phyloP scores from a whole-genome alignment of 1,140 invertebrate genomes.

The Nixonia krombeini region DNA sequence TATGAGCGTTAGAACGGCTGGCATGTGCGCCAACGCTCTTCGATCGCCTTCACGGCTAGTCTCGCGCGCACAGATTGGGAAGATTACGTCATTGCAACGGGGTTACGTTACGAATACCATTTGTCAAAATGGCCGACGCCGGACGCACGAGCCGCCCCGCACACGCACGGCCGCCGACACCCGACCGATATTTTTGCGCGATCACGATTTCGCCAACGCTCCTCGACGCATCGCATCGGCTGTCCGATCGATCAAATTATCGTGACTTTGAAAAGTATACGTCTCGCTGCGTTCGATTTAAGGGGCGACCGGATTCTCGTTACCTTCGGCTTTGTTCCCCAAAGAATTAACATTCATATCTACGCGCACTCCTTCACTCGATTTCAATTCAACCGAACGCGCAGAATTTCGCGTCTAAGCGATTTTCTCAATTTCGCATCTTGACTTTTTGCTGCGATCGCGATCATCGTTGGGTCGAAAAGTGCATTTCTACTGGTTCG shows the following conservation, averaged over 20 bases:
- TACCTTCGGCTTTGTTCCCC: too few relatives aligned
- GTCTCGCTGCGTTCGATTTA: too few relatives aligned
- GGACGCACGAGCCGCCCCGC: conserved; percentile 17
- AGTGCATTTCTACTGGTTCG: conserved; percentile 25
- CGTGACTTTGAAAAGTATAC: too few relatives aligned
- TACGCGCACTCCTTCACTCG: too few relatives aligned
- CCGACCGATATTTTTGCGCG: conserved; percentile 26
- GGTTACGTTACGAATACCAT: conserved; percentile 45
- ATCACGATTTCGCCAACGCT: conserved; percentile 37
- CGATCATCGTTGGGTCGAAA: conserved; percentile 20
- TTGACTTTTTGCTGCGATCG: too few relatives aligned
- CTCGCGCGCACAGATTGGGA: conserved; percentile 40
- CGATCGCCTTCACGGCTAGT: conserved; percentile 26
- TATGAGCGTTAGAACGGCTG: conserved; percentile 18
- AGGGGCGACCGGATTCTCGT: too few relatives aligned
- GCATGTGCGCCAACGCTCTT: conserved; percentile 12
- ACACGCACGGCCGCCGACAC: conserved; percentile 31
- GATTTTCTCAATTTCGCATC: too few relatives aligned
- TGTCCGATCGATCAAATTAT: too few relatives aligned
- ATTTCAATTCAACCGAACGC: too few relatives aligned
- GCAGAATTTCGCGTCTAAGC: too few relatives aligned
- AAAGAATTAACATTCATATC: too few relatives aligned
- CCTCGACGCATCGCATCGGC: too few relatives aligned
- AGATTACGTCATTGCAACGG: conserved; percentile 50
- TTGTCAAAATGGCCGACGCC: conserved; percentile 53